phyloP scores from a whole-genome alignment of 2,888 invertebrate species.

The Volucella inflata region DNA sequence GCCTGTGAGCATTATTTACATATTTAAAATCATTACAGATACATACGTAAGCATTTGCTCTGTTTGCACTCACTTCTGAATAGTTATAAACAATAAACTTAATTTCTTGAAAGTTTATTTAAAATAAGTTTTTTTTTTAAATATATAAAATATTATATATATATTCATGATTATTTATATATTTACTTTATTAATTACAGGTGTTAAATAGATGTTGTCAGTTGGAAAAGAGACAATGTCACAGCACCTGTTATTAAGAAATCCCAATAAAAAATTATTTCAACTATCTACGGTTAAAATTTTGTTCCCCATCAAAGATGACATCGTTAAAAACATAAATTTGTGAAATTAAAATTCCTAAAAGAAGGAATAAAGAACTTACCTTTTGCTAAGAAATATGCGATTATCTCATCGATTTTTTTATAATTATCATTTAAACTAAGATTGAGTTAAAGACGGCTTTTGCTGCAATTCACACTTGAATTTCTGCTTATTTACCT shows the following conservation, averaged over 20 bases:
- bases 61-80: too few relatives aligned
- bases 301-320: too few relatives aligned
- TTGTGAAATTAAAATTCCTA: conserved; percentile 6
- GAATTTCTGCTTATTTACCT: neutral
- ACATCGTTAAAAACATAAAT: neutral
- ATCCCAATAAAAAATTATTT: conserved; percentile 23
- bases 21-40: too few relatives aligned
- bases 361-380: conserved; percentile 10
- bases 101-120: too few relatives aligned
- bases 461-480: conserved; percentile 40
- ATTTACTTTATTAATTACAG: too few relatives aligned
- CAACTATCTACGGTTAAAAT: conserved; percentile 6
- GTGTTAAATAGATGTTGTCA: conserved; percentile 29
- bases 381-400: conserved; percentile 25
- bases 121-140: too few relatives aligned
- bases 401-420: conserved; percentile 11
- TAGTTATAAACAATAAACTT: too few relatives aligned
- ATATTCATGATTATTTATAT: neutral
- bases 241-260: conserved; percentile 61
- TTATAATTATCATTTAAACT: neutral
- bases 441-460: conserved; percentile 5
- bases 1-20: too few relatives aligned
- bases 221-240: conserved; percentile 14
- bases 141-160: too few relatives aligned
- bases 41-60: too few relatives aligned